phyloP scores from a whole-genome alignment of 2,113 vertebrate species.

The Scortum barcoo region DNA sequence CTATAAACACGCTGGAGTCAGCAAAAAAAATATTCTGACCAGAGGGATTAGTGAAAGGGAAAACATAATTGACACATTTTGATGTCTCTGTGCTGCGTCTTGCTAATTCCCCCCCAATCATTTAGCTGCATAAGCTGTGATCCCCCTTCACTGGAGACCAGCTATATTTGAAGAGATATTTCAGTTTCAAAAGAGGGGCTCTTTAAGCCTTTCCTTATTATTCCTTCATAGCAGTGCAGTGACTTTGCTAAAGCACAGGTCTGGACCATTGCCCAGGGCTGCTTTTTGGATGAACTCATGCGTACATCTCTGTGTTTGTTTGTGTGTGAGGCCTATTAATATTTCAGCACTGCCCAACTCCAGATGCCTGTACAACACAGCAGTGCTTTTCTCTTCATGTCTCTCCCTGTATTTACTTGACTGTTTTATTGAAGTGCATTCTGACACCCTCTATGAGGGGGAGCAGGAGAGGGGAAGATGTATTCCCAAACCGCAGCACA shows the following conservation, averaged over 20 bases:
- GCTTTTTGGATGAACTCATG: slow-evolving; percentile 82
- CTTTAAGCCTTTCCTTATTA: slow-evolving; percentile 61
- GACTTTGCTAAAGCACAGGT: slow-evolving; percentile 77
- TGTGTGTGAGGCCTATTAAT: slow-evolving; percentile 84
- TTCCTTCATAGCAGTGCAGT: slow-evolving; percentile 66
- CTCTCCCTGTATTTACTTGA: slow-evolving; percentile 78
- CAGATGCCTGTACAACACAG: slow-evolving; percentile 81
- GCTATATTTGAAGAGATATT: slow-evolving; percentile 70
- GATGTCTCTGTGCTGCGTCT: slow-evolving; percentile 64
- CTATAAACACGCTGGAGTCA: slow-evolving; percentile 62
- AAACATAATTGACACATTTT: slow-evolving; percentile 74
- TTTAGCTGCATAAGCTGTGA: slow-evolving; percentile 69
- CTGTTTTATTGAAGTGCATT: slow-evolving; percentile 82
- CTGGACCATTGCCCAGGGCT: slow-evolving; percentile 81
- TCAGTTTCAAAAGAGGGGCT: slow-evolving; percentile 61
- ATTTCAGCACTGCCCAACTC: slow-evolving; percentile 81
- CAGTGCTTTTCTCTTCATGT: slow-evolving; percentile 75
- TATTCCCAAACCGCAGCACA: slow-evolving; percentile 72
- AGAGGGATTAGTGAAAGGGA: slow-evolving; percentile 62
- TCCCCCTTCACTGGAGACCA: slow-evolving; percentile 67
- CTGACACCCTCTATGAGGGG: slow-evolving; percentile 78
- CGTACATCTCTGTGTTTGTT: slow-evolving; percentile 81
- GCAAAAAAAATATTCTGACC: slow-evolving; percentile 64
- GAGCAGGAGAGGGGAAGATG: slow-evolving; percentile 57
- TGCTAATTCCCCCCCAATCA: slow-evolving; percentile 74